phyloP scores from a whole-genome alignment of 2,113 vertebrate genomes.

The Protomyctophum bolini region DNA sequence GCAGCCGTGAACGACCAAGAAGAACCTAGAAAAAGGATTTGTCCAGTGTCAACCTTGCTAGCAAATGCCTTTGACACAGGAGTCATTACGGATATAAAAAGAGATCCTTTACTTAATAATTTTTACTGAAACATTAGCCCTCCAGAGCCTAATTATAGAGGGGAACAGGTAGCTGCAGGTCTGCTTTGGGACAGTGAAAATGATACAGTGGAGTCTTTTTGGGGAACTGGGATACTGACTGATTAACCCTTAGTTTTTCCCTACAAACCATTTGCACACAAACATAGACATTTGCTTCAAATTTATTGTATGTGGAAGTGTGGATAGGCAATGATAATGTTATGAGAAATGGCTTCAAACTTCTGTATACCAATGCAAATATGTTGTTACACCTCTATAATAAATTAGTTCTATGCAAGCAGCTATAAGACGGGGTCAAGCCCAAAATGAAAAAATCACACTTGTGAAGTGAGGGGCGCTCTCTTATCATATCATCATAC shows the following conservation, averaged over 20 bases:
- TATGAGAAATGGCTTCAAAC: too few relatives aligned
- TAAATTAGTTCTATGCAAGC: too few relatives aligned
- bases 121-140: conserved; percentile 39
- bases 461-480: too few relatives aligned
- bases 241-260: conserved; percentile 73
- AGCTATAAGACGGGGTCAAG: too few relatives aligned
- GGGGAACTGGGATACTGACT: conserved; percentile 44
- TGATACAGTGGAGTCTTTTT: conserved; percentile 38
- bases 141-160: conserved; percentile 51
- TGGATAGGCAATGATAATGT: too few relatives aligned
- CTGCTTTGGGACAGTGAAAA: conserved; percentile 38
- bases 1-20: conserved; percentile 21
- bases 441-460: too few relatives aligned
- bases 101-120: conserved; percentile 41
- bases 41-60: conserved; percentile 7
- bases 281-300: too few relatives aligned
- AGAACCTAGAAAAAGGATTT: conserved; percentile 13
- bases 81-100: conserved; percentile 37
- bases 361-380: too few relatives aligned
- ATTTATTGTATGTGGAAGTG: too few relatives aligned
- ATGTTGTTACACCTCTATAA: too few relatives aligned
- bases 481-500: too few relatives aligned
- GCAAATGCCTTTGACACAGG: conserved; percentile 13
- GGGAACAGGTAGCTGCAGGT: conserved; percentile 33
- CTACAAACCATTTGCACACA: neutral